Conservation (phyloP, 2,797 vertebrate genomes). For the Eurystomus glaucurus region DNA sequence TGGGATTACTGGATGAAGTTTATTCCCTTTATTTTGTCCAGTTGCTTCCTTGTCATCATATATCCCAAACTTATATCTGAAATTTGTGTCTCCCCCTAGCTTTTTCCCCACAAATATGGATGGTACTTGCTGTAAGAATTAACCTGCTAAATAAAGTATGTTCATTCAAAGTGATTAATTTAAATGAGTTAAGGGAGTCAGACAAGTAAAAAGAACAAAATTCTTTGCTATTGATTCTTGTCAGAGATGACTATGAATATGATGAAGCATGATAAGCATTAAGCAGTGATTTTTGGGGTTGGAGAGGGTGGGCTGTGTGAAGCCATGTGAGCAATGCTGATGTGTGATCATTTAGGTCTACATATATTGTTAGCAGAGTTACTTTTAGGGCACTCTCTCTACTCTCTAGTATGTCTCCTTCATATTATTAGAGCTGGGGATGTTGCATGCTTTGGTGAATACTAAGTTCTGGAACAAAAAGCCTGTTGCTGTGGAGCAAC, state of each 20-base stretch:
- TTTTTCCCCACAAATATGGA: background rate
- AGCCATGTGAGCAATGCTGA: background rate
- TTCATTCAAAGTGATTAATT: background rate
- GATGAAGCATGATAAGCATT: slow-evolving; percentile 28
- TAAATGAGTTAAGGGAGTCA: background rate
- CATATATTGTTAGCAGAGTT: background rate
- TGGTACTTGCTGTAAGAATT: background rate
- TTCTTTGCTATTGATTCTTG: slow-evolving; percentile 22
- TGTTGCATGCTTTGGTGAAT: background rate
- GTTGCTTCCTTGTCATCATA: background rate
- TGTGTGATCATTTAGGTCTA: background rate
- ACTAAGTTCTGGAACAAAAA: background rate
- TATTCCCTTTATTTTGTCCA: background rate
- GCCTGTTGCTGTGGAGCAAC: background rate
- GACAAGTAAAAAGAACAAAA: background rate
- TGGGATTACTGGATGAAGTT: background rate
- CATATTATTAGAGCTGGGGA: background rate
- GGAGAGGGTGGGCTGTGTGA: background rate
- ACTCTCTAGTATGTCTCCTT: background rate
- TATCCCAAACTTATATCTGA: background rate
- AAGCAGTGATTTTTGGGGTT: background rate
- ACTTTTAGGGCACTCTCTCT: fast-evolving
- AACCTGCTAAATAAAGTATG: background rate
- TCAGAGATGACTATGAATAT: slow-evolving; percentile 34
- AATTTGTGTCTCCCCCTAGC: background rate